Base-by-base conservation (phyloP, 2,888 invertebrate species). In the Apodemia duryi region DNA sequence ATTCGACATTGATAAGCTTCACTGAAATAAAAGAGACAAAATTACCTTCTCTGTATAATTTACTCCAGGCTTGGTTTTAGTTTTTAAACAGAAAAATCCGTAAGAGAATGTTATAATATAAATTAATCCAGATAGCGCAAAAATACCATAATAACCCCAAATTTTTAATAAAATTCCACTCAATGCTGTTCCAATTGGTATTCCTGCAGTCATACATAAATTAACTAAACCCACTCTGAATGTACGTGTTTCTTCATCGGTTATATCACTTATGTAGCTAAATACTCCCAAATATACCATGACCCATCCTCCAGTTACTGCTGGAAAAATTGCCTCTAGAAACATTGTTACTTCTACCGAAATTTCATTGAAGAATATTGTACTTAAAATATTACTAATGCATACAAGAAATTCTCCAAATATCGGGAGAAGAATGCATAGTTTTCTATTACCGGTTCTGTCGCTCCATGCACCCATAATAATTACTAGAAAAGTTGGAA, bases 191-290 rank as follows among this genome's bases (percentile, higher is more conserved):
- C 94, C 94, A 2, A 94, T 72, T 0, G 94, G 93, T 29, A 93
- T 84, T 0, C 94, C 93, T 11, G 93, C 84, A 61, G 93, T 94
- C 74, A 93, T 81, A 76, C 93, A 93, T 21, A 93, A 81, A 74
- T 94, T 94, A 5, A 93, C 88, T 9, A 94, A 83, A 1, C 94
- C 94, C 1, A 95, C 92, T 70, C 94, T 82, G 57, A 93, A 86
- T 0, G 95, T 95, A 68, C 94, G 90, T 0, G 85, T 85, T 69
- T 93, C 84, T 32, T 88, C 84, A 66, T 84, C 85, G 0, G 94
- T 93, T 6, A 94, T 89, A 62, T 94, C 93, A 74, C 94, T 92
- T 6, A 95, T 90, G 73, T 94, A 94, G 71, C 93, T 93, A 79
- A 94, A 93, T 64, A 94, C 88, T n/a, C 93, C 93, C 68, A 93